Evolutionary conservation across 2,888 invertebrate genomes (phyloP).

Genomic region (Parnassius glacialis): DNA sequence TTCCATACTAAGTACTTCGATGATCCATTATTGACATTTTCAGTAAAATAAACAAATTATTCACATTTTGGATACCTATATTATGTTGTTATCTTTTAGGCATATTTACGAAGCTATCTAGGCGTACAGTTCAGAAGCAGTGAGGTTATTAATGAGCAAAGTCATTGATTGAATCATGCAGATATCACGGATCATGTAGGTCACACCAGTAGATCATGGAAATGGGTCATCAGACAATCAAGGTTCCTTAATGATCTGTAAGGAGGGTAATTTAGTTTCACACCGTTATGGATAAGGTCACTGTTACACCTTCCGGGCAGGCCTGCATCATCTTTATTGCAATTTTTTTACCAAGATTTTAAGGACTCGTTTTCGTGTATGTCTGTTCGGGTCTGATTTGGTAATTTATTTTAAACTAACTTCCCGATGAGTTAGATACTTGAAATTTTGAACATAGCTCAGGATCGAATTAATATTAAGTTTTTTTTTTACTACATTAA

Average conservation of each 20-base stretch:
- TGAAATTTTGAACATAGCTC: no score
- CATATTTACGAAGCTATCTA: background rate
- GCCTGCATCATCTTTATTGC: conserved; percentile 7
- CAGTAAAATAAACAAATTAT: no score
- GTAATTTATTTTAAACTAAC: no score
- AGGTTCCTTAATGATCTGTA: conserved; percentile 62
- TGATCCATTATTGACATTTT: no score
- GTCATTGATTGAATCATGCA: conserved; percentile 15
- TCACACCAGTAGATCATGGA: conserved; percentile 34
- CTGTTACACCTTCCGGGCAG: conserved; percentile 32
- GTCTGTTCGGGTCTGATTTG: no score
- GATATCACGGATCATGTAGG: conserved; percentile 30
- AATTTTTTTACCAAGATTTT: background rate
- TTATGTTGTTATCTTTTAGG: no score
- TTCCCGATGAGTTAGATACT: no score
- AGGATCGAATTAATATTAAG: no score
- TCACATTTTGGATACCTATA: no score
- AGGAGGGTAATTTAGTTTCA: conserved; percentile 59
- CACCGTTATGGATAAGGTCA: conserved; percentile 48
- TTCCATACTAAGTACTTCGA: no score
- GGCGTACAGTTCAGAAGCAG: background rate
- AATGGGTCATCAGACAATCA: conserved; percentile 68
- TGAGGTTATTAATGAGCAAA: conserved; percentile 14
- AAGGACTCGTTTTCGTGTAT: no score
- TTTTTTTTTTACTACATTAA: no score